A percentile compares a stretch with the other conserved stretches of the same genome.
Conservation (phyloP, 2,797 vertebrate species). For the Epinephelus coioides region DNA sequence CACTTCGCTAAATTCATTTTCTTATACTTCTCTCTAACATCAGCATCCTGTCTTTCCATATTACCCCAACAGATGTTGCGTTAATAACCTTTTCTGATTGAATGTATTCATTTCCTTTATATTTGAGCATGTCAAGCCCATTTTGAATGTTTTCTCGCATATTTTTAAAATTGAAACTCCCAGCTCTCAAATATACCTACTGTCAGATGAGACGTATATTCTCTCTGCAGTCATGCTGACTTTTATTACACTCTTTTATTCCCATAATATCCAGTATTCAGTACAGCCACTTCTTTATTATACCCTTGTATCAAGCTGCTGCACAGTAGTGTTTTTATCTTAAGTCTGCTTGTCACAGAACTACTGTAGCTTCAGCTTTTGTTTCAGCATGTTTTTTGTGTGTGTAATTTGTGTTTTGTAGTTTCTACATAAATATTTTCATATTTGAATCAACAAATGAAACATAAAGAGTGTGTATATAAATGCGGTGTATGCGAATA, state of each 20-base stretch:
- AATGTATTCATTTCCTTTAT: too few relatives aligned
- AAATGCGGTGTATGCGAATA: too few relatives aligned
- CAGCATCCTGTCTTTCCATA: neutral
- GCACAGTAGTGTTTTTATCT: neutral
- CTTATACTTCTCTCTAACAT: neutral
- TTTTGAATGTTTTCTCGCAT: neutral
- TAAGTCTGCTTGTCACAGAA: neutral
- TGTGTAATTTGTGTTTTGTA: too few relatives aligned
- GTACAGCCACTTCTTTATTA: too few relatives aligned
- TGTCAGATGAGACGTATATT: neutral
- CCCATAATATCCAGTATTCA: neutral
- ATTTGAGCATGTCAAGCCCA: neutral
- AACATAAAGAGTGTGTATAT: too few relatives aligned
- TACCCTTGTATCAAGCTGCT: too few relatives aligned
- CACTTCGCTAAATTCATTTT: neutral
- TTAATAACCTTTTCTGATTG: neutral
- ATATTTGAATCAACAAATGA: too few relatives aligned
- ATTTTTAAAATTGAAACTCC: neutral
- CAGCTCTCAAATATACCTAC: neutral
- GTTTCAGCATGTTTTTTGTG: neutral
- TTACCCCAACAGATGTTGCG: neutral
- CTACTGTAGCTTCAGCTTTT: neutral
- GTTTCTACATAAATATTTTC: too few relatives aligned
- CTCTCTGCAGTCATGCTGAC: neutral
- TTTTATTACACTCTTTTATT: too few relatives aligned